Percentiles rank a stretch among this genome's conserved stretches.
phyloP scores from a whole-genome alignment of 2,113 vertebrate genomes.

The Amazona vittata region DNA sequence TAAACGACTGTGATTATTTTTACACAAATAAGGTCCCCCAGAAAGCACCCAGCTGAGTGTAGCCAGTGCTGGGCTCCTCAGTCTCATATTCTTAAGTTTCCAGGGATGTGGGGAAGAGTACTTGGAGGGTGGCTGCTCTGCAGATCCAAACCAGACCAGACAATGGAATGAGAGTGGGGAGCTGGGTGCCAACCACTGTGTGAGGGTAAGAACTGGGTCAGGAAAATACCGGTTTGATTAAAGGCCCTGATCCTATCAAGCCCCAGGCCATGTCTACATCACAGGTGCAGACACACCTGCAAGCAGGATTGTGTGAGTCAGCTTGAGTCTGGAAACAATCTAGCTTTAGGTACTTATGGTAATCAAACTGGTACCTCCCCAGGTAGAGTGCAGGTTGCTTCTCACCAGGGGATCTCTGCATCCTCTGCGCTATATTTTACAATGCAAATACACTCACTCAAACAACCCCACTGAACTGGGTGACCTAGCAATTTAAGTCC shows the following conservation, averaged over 20 bases:
- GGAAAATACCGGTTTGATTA: conserved; percentile 57
- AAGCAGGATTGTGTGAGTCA: conserved; percentile 29
- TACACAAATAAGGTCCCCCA: neutral
- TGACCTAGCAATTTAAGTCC: neutral
- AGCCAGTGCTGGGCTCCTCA: neutral
- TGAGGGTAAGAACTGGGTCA: conserved; percentile 39
- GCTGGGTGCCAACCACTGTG: neutral
- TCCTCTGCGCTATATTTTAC: neutral
- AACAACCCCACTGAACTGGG: neutral
- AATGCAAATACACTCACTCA: neutral
- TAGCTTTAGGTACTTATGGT: neutral
- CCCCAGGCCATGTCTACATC: conserved; percentile 50
- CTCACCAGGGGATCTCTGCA: neutral
- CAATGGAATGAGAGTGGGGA: conserved; percentile 11
- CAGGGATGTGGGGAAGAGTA: neutral
- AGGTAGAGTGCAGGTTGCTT: neutral
- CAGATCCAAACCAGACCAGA: neutral
- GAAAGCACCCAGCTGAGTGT: neutral
- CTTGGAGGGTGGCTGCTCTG: neutral
- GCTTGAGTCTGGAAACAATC: neutral
- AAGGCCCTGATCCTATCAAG: conserved; percentile 28
- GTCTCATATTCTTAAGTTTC: neutral
- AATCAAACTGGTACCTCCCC: neutral
- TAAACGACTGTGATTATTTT: neutral
- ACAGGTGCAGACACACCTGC: conserved; percentile 53